phyloP scores from a whole-genome alignment of 2,888 invertebrate genomes.

The Rhingia campestris region DNA sequence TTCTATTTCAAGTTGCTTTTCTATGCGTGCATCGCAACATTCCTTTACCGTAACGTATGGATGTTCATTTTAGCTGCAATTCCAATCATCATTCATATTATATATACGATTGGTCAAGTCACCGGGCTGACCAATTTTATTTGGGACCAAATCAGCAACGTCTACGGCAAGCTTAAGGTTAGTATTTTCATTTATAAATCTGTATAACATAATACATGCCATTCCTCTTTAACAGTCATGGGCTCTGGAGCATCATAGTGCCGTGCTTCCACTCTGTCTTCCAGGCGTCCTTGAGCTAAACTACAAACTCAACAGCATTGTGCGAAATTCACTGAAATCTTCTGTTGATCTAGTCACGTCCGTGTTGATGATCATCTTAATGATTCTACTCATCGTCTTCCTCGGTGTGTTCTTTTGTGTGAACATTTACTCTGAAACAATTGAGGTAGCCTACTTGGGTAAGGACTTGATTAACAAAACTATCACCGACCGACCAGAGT shows the following conservation, averaged over 20 bases:
- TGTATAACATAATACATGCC: neutral
- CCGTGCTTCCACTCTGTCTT: constrained; percentile 89
- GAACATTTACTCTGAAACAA: constrained; percentile 96
- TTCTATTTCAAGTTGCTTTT: constrained; percentile 90
- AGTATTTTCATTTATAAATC: neutral
- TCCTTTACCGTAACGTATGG: constrained; percentile 94
- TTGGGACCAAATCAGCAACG: constrained; percentile 76
- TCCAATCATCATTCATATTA: constrained; percentile 84
- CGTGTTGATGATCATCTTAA: constrained; percentile 92
- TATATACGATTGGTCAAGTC: constrained; percentile 78
- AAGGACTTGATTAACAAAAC: constrained; percentile 95
- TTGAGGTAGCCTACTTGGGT: constrained; percentile 94
- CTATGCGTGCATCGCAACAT: constrained; percentile 91
- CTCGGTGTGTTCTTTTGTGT: constrained; percentile 88
- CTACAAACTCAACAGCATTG: constrained; percentile 85
- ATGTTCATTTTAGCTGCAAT: constrained; percentile 89
- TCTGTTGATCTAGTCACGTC: constrained; percentile 94
- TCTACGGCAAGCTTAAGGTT: constrained; percentile 77
- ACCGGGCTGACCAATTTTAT: constrained; percentile 80
- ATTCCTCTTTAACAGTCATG: constrained; percentile 82
- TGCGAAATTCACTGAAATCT: constrained; percentile 87
- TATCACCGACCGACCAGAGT: constrained; percentile 93
- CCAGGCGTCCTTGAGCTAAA: constrained; percentile 89
- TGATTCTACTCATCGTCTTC: constrained; percentile 90
- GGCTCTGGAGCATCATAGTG: constrained; percentile 84